Conservation (phyloP, 2,113 vertebrate genomes). For the Guaruba guarouba region DNA sequence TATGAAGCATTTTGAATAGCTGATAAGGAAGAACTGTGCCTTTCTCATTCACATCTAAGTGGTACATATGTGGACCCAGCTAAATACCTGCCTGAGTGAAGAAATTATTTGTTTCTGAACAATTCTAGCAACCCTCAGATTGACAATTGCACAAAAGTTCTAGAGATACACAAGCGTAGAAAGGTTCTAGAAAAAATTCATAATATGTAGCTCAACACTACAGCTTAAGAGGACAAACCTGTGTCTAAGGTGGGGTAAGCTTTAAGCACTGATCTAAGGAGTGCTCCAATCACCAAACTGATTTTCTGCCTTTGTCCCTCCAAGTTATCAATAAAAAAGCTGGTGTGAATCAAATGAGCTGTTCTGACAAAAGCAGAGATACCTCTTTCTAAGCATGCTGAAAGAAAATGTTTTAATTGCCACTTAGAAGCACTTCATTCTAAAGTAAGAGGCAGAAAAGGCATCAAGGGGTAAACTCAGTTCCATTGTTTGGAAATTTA, state of each 20-base stretch:
- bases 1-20: neutral
- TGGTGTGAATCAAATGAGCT: neutral
- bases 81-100: neutral
- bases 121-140: neutral
- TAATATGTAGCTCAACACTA: neutral
- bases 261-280: neutral
- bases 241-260: neutral
- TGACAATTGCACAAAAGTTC: neutral
- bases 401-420: neutral
- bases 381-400: neutral
- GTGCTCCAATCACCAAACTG: neutral
- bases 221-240: neutral
- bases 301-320: neutral
- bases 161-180: neutral
- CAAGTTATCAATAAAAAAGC: neutral
- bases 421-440: neutral
- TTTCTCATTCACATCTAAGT: neutral
- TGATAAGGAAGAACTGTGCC: neutral
- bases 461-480: neutral
- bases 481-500: neutral
- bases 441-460: neutral
- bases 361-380: neutral
- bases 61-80: neutral
- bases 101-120: neutral
- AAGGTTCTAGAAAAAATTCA: neutral